Evolutionary conservation across 1,140 invertebrate genomes (phyloP).

Genomic region (Anoplolepis gracilipes): DNA sequence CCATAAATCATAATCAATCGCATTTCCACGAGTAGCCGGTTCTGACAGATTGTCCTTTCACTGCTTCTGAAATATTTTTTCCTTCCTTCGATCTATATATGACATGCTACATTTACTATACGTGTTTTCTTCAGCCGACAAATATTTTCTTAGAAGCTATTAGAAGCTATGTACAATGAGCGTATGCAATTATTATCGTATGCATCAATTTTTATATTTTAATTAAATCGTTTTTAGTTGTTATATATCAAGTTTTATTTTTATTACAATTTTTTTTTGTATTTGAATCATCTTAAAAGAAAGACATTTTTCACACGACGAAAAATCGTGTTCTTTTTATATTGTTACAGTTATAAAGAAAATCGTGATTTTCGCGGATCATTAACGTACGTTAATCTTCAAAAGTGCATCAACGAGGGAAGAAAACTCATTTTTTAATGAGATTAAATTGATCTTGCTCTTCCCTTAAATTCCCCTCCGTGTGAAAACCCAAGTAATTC

Average conservation of each 20-base stretch:
- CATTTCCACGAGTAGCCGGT: constrained; percentile 61
- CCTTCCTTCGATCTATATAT: neutral
- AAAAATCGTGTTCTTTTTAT: neutral
- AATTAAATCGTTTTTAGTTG: neutral
- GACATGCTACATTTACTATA: neutral
- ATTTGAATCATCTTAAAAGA: neutral
- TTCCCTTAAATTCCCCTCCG: neutral
- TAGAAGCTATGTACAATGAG: neutral
- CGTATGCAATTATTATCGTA: no score
- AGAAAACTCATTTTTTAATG: constrained; percentile 44
- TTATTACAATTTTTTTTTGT: neutral
- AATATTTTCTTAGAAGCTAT: neutral
- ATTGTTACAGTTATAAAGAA: neutral
- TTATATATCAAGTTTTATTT: neutral
- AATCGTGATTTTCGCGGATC: constrained; percentile 55
- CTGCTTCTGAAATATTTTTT: constrained; percentile 10
- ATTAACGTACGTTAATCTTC: constrained; percentile 59
- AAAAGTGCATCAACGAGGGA: constrained; percentile 53
- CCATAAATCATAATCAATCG: constrained; percentile 80
- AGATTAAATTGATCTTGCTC: constrained; percentile 52
- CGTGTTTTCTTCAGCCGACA: neutral
- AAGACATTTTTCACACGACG: neutral
- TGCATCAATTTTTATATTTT: neutral
- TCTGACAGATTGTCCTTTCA: constrained; percentile 65
- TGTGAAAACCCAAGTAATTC: constrained; percentile 35